Percentiles rank a stretch among this genome's conserved stretches.
Conservation (phyloP, 2,113 vertebrate species). For the Fregetta grallaria region DNA sequence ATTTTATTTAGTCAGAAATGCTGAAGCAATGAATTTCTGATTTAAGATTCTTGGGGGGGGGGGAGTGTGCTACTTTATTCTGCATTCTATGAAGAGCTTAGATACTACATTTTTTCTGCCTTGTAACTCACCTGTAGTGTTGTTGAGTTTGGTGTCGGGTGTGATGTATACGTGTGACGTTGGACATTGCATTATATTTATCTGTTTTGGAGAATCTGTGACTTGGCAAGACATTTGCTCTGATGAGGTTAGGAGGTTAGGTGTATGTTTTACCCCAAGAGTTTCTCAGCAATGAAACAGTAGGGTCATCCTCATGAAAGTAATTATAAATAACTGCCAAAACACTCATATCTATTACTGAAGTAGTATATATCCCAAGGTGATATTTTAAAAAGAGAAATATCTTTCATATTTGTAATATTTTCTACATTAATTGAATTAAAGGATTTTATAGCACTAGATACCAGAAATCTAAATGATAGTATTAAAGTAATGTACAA, state of each 20-base stretch:
- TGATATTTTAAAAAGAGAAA: neutral
- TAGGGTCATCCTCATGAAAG: neutral
- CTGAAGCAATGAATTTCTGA: neutral
- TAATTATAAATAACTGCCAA: neutral
- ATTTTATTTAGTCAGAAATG: neutral
- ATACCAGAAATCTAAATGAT: neutral
- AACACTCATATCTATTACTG: neutral
- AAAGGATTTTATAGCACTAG: neutral
- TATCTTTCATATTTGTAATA: neutral
- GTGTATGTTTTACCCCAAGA: neutral
- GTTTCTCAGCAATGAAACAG: neutral
- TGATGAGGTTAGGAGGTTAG: neutral
- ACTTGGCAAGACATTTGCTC: neutral
- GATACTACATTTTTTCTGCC: neutral
- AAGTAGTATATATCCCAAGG: neutral
- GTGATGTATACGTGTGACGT: fast-evolving
- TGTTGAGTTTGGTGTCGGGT: neutral
- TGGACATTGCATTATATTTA: neutral
- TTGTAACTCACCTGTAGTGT: neutral
- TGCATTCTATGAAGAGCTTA: neutral
- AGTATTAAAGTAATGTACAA: neutral
- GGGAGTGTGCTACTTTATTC: neutral
- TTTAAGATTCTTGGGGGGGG: neutral
- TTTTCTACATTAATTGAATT: neutral
- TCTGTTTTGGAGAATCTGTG: neutral